These are phyloP conservation scores for Zygaena filipendulae DNA, from an alignment of 2,888 invertebrate species.

Conservation along the genomic window DNA sequence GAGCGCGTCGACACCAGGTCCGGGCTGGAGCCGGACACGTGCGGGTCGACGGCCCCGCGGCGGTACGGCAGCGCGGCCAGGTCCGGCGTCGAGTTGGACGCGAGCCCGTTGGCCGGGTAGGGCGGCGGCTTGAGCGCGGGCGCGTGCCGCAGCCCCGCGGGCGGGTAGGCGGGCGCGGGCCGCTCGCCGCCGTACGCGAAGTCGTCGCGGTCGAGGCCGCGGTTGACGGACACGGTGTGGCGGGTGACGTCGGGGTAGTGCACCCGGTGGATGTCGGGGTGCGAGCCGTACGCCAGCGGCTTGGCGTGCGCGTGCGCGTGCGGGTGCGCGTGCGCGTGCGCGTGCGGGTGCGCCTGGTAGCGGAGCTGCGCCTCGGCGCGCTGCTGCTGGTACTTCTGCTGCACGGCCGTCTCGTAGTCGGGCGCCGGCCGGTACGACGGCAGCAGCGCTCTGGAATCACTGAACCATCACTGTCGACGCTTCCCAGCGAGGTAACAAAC, in stretches of 20 bases:
- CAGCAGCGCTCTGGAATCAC: conserved; percentile 77
- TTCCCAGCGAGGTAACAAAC: neutral
- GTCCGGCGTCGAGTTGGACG: conserved; percentile 87
- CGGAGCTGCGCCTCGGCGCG: conserved; percentile 45
- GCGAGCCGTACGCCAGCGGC: conserved; percentile 72
- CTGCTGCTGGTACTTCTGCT: conserved; percentile 79
- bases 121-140: conserved; percentile 86
- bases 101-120: conserved; percentile 80
- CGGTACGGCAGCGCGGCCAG: conserved; percentile 71
- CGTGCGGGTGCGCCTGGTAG: conserved; percentile 41
- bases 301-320: conserved; percentile 36
- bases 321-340: conserved; percentile 20
- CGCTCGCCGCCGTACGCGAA: conserved; percentile 45
- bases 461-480: too few relatives aligned
- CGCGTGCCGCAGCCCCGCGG: conserved; percentile 64
- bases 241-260: conserved; percentile 75
- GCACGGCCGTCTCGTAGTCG: conserved; percentile 94
- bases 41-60: conserved; percentile 54
- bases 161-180: conserved; percentile 45
- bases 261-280: conserved; percentile 78
- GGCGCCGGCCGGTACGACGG: conserved; percentile 91
- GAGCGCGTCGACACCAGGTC: conserved; percentile 81
- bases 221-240: conserved; percentile 48
- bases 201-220: conserved; percentile 29
- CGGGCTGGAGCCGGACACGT: conserved; percentile 81